Conservation (phyloP, 2,113 vertebrate genomes). For the Sula dactylatra region DNA sequence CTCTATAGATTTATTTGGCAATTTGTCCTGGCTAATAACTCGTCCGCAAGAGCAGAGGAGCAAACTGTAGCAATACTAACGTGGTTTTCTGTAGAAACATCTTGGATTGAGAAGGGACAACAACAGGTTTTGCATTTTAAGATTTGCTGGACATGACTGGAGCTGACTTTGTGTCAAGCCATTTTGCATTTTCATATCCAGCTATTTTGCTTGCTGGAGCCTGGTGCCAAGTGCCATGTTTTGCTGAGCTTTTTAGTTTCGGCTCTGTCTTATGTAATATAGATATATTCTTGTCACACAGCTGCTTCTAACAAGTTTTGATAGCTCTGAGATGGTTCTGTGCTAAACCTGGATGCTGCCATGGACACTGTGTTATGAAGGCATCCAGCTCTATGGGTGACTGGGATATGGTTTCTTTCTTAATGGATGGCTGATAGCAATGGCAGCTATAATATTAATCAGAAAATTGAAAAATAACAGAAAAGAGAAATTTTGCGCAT, state of each 20-base stretch:
- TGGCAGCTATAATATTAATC: not conserved
- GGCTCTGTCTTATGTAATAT: not conserved
- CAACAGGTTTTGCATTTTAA: not conserved
- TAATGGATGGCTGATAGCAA: not conserved
- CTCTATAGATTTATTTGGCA: not conserved
- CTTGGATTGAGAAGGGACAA: not conserved
- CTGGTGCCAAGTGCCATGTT: accelerated
- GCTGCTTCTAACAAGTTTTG: not conserved
- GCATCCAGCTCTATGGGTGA: not conserved
- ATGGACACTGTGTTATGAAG: not conserved
- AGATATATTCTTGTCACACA: not conserved
- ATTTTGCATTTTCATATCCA: not conserved
- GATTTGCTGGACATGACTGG: not conserved
- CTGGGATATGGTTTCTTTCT: not conserved
- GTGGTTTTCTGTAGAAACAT: not conserved
- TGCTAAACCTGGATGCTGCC: not conserved
- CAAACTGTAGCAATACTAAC: not conserved
- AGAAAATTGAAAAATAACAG: not conserved
- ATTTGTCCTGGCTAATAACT: not conserved
- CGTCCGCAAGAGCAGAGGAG: not conserved
- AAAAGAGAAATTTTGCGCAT: not conserved
- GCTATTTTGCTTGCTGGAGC: not conserved
- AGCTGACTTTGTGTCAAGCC: not conserved
- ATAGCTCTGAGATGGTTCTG: not conserved
- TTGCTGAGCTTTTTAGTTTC: not conserved